Percentiles rank a stretch among this genome's conserved stretches.
Conservation (phyloP, 2,113 vertebrate genomes). For the Xyliphius kryptos region DNA sequence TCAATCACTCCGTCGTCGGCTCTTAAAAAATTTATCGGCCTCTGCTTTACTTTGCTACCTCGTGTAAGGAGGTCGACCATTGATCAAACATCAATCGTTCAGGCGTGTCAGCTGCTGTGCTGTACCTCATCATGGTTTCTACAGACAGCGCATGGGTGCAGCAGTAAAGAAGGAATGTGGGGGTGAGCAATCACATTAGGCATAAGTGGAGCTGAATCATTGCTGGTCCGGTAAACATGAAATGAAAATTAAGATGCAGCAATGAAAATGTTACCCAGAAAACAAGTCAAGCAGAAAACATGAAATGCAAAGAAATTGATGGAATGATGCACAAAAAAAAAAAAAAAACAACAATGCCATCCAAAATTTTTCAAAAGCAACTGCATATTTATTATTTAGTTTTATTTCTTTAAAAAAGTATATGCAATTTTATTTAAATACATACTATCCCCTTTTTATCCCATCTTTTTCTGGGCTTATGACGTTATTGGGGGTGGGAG, state of each 20-base stretch:
- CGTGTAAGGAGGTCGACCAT: conserved; percentile 43
- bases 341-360: too few species aligned
- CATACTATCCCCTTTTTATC: too few species aligned
- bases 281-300: too few species aligned
- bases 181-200: too few species aligned
- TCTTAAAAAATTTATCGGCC: conserved; percentile 49
- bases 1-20: conserved; percentile 43
- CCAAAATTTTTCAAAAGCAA: too few species aligned
- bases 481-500: too few species aligned
- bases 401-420: too few species aligned
- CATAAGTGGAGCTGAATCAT: not conserved
- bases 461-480: too few species aligned
- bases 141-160: not conserved
- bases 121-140: conserved; percentile 35
- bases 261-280: not conserved
- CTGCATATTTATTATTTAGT: too few species aligned
- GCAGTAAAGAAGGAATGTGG: conserved; percentile 6
- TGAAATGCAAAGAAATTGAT: too few species aligned
- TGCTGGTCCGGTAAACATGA: not conserved
- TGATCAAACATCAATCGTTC: conserved; percentile 55
- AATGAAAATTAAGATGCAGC: not conserved
- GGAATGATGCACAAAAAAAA: too few species aligned
- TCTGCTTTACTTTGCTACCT: conserved; percentile 36
- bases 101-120: conserved; percentile 33
- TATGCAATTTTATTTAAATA: too few species aligned